Conservation (phyloP, 2,888 invertebrate species). For the Mystacides longicornis region DNA sequence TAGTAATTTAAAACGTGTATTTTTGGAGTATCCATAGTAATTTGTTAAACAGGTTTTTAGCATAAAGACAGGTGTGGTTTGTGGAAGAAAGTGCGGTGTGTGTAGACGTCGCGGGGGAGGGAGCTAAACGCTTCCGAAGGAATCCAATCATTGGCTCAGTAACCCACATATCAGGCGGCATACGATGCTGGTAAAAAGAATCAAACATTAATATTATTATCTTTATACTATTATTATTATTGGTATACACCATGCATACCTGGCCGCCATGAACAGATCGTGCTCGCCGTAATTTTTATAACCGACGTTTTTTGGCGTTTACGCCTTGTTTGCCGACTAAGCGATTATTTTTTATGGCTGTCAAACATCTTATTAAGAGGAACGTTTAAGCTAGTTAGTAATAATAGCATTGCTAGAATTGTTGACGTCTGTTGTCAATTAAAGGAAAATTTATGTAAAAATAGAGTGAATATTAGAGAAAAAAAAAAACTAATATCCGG, state of each 20-base stretch:
- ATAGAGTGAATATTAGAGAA: too few relatives aligned
- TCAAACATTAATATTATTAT: background rate
- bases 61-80: conserved; percentile 6
- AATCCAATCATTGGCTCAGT: conserved; percentile 16
- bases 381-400: too few relatives aligned
- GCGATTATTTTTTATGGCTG: background rate
- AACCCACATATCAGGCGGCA: conserved; percentile 8
- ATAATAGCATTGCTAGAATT: too few relatives aligned
- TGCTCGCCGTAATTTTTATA: too few relatives aligned
- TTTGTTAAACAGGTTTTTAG: conserved; percentile 7
- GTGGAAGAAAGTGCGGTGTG: background rate
- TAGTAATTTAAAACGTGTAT: too few relatives aligned
- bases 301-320: background rate
- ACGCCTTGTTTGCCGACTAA: background rate
- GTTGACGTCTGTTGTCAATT: too few relatives aligned
- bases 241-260: too few relatives aligned
- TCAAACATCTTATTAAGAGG: background rate
- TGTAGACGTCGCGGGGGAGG: background rate
- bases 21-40: background rate
- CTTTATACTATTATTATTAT: background rate
- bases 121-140: conserved; percentile 12
- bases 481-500: too few relatives aligned
- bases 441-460: too few relatives aligned
- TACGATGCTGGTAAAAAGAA: background rate
- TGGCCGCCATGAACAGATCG: too few relatives aligned